Evolutionary conservation across 2,113 vertebrate genomes (phyloP), one percentile per base, ranked within the genome.

Genomic region (Acanthochromis polyacanthus): DNA sequence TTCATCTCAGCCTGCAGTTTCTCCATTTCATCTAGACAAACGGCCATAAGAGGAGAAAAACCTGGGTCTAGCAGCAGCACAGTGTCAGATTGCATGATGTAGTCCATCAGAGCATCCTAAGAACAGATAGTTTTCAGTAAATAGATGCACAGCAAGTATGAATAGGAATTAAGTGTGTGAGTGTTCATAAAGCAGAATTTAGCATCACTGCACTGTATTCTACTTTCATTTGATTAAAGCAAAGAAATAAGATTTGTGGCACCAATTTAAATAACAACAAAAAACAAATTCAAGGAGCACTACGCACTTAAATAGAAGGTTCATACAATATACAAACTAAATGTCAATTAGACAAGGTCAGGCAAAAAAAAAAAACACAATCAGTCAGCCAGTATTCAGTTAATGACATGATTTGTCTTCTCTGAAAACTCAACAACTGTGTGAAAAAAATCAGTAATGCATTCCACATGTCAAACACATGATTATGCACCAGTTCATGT

Each of bases 51-150:
- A 4, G 75, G 38, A 17, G 92, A 83, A 52, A 97, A 92, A 25
- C 82, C 77, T 4, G 75, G 67, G 45, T 88, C 84, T 63, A 91
- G 84, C 36, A 92, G 77, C 28, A 89, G 60, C 0, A 81, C 62
- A 2, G 58, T 15, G 3, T 82, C 68, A 6, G 82, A 84, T 58
- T 86, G 71, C 19, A 94, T 78, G 50, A 95, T 74, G 63, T 87
- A 87, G 32, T 82, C 75, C 90, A 96, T 82, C 57, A 97, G 71
- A 51, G 81, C 79, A 0, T 83, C 85, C 94, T 95, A 72, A 19
- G 14, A 81, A 20, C 81, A 84, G 52, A 74, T 10, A n/a, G 10
- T 2, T 11, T 5, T 23, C 0, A 66, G 67, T 62, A 45, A 70
- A 57, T 32, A 1, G 22, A 65, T 38, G 62, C 11, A 15, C 10